Base-by-base conservation (phyloP, 2,888 invertebrate genomes). In the Chloroclystis v-ata region DNA sequence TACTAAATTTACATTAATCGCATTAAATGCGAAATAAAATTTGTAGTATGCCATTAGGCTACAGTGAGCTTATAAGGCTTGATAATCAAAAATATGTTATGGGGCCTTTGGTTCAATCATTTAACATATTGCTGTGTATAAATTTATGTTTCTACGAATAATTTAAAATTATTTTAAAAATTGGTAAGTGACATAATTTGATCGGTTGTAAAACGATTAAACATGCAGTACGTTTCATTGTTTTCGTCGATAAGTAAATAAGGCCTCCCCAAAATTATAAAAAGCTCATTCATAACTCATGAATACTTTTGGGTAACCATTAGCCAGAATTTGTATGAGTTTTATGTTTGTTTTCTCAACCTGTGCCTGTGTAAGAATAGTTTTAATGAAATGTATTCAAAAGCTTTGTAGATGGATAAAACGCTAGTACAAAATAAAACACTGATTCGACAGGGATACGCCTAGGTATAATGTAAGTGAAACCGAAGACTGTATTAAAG, bases 401-500 rank as follows among this genome's bases (percentile, higher is more conserved):
- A 74, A 68, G 75, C 72, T 77, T 75, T 56, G 69, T 76, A 78
- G 74, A 71, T 69, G 68, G 67, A 75, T 75, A 73, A 49, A 77
- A 75, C 70, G 76, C 80, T 85, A 84, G 84, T 85, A 86, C 85
- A 86, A 84, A 84, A 49, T 68, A 66, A 73, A 67, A 82, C 82
- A 77, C 77, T 79, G 75, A 78, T 74, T 75, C 74, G 72, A 85
- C 85, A 87, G 86, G 86, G 87, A 78, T 78, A 75, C 77, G 79
- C 76, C 72, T 77, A 69, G 60, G 62, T 65, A 75, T 75, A 20
- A 74, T 80, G 71, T 86, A 85, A 87, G 85, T 75, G 75, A 76
- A 85, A 81, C 76, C 74, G 80, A 87, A 87, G 87, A 87, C 87
- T 87, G 87, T 78, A 61, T 72, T 20, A 80, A 82, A 78, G 72